phyloP scores from a whole-genome alignment of 2,797 vertebrate species.

The Fistularia tabacaria region DNA sequence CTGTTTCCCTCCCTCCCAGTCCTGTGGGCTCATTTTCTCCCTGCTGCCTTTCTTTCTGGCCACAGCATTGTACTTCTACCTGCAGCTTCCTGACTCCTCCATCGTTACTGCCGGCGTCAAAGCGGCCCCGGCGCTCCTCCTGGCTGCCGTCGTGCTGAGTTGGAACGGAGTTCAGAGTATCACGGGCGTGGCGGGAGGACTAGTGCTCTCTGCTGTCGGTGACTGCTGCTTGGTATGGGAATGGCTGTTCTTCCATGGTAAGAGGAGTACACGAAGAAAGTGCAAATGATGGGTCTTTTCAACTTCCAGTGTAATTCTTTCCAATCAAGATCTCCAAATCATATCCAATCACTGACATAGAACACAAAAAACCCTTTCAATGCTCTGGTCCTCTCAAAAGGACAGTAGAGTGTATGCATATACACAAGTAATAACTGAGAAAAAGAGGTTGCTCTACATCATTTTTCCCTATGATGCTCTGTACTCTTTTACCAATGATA shows the following conservation, averaged over 20 bases:
- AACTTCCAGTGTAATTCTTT: too few relatives aligned
- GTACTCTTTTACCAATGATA: too few relatives aligned
- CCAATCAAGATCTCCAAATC: too few relatives aligned
- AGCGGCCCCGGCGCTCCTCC: slow-evolving; percentile 70
- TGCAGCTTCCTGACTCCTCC: slow-evolving; percentile 73
- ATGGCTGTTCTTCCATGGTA: slow-evolving; percentile 72
- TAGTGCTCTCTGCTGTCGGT: slow-evolving; percentile 78
- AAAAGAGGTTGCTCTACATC: too few relatives aligned
- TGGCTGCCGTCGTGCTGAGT: slow-evolving; percentile 66
- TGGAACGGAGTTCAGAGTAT: slow-evolving; percentile 57
- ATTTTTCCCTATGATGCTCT: too few relatives aligned
- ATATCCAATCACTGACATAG: too few relatives aligned
- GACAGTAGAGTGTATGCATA: too few relatives aligned
- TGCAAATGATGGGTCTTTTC: too few relatives aligned
- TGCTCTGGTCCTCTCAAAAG: too few relatives aligned
- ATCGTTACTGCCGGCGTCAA: slow-evolving; percentile 73
- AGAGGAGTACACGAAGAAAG: background rate
- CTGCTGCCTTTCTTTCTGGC: slow-evolving; percentile 70
- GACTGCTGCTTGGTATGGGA: slow-evolving; percentile 84
- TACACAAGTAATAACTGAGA: too few relatives aligned
- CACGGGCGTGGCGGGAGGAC: slow-evolving; percentile 71
- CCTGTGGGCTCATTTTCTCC: slow-evolving; percentile 64
- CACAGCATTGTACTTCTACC: slow-evolving; percentile 69
- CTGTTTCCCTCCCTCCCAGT: slow-evolving; percentile 47
- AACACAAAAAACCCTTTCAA: too few relatives aligned